Evolutionary conservation across 2,888 invertebrate genomes (phyloP).

Genomic region (Melieria omissa): DNA sequence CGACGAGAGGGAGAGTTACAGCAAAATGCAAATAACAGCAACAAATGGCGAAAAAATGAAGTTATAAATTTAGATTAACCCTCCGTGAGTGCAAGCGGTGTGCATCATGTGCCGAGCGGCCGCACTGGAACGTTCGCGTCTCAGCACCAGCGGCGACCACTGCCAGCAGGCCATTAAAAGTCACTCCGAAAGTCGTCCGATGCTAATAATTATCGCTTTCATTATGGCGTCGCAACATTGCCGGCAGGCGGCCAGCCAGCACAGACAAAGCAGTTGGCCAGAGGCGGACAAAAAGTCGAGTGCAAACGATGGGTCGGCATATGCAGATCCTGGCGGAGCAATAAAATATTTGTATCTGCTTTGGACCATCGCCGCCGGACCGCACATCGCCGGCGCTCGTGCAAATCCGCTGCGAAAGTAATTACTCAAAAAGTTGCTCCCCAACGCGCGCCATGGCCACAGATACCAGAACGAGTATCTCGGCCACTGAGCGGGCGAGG

Average conservation of each 20-base stretch:
- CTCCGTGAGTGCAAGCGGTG: slow-evolving; percentile 39
- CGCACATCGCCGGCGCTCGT: slow-evolving; percentile 2
- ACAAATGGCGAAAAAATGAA: slow-evolving; percentile 46
- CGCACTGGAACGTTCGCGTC: too few relatives aligned
- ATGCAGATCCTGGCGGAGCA: slow-evolving; percentile 56
- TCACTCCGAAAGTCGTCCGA: slow-evolving; percentile 45
- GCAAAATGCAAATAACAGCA: slow-evolving; percentile 29
- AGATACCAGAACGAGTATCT: slow-evolving; percentile 16
- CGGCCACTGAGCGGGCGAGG: neutral
- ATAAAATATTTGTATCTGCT: slow-evolving; percentile 56
- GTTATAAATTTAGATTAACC: slow-evolving; percentile 60
- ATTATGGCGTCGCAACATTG: slow-evolving; percentile 24
- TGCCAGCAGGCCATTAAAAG: slow-evolving; percentile 53
- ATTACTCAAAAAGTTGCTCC: slow-evolving; percentile 56
- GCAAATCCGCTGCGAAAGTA: slow-evolving; percentile 53
- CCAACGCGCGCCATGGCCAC: slow-evolving; percentile 45
- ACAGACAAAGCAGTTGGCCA: neutral
- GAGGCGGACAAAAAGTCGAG: neutral
- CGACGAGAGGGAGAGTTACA: too few relatives aligned
- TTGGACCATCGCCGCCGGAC: neutral
- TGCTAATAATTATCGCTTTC: slow-evolving; percentile 41
- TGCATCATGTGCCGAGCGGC: too few relatives aligned
- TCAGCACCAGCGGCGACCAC: slow-evolving; percentile 18
- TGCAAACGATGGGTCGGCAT: neutral
- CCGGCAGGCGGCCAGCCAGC: neutral